These are phyloP conservation scores for Psittacula echo DNA, from an alignment of 2,797 vertebrate species.

Conservation along the genomic window DNA sequence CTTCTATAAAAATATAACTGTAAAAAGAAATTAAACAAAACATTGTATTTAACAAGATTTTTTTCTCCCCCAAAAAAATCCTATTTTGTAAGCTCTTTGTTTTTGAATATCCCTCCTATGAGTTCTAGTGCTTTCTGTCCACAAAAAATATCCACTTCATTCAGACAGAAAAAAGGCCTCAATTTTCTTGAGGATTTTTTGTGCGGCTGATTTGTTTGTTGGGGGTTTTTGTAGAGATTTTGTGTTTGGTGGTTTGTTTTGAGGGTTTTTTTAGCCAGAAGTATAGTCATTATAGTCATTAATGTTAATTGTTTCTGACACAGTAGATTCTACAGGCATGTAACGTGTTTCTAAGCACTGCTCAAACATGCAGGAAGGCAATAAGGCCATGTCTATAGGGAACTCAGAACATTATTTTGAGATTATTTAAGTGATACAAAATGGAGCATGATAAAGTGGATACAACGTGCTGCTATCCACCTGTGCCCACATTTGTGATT, in stretches of 20 bases:
- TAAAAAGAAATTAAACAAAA: background rate
- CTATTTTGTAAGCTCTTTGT: background rate
- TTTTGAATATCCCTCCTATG: background rate
- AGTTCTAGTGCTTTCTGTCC: background rate
- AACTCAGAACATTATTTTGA: background rate
- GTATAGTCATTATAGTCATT: background rate
- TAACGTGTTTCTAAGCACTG: background rate
- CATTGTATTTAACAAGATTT: background rate
- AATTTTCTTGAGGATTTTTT: background rate
- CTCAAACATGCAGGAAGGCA: background rate
- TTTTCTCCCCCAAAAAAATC: background rate
- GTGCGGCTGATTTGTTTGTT: background rate
- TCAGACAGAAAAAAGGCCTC: background rate
- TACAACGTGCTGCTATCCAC: background rate
- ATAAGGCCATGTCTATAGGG: background rate
- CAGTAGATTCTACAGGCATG: background rate
- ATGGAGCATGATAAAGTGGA: background rate
- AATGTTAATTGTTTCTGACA: background rate
- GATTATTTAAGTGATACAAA: background rate
- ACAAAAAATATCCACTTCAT: background rate
- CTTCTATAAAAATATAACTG: background rate
- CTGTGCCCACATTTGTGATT: background rate
- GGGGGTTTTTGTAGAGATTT: background rate
- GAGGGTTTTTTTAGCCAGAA: background rate
- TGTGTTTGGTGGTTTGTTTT: background rate